phyloP scores from a whole-genome alignment of 2,113 vertebrate genomes.

The Aramus guarauna region DNA sequence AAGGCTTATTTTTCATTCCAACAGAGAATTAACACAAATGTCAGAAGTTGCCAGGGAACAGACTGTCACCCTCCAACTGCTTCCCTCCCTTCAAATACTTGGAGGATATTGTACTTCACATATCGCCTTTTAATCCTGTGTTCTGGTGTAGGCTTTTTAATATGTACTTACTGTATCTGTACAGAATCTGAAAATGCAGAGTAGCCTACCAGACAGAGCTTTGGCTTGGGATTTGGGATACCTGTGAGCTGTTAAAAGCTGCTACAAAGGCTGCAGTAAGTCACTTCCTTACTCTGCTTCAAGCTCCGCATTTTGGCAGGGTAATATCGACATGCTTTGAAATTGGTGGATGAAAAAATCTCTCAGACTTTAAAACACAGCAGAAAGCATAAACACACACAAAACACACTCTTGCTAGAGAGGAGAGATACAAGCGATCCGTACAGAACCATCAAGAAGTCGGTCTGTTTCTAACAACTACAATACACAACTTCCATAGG shows the following conservation, averaged over 20 bases:
- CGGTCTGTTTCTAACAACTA: not conserved
- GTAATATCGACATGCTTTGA: not conserved
- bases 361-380: not conserved
- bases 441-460: not conserved
- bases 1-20: conserved; percentile 62
- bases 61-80: conserved; percentile 66
- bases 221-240: conserved; percentile 28
- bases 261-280: conserved; percentile 21
- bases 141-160: conserved; percentile 53
- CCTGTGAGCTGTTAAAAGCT: conserved; percentile 19
- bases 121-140: conserved; percentile 44
- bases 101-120: conserved; percentile 28
- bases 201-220: conserved; percentile 36
- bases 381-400: not conserved
- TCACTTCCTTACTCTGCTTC: conserved; percentile 10
- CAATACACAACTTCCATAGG: not conserved
- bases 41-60: conserved; percentile 66
- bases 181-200: conserved; percentile 42
- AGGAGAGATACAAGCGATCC: not conserved
- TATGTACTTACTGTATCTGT: conserved; percentile 33
- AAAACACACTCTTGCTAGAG: not conserved
- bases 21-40: conserved; percentile 64
- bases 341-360: not conserved
- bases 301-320: conserved; percentile 7
- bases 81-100: conserved; percentile 34